Evolutionary conservation across 2,113 vertebrate genomes (phyloP).

Genomic region (Ctenomys sociabilis): DNA sequence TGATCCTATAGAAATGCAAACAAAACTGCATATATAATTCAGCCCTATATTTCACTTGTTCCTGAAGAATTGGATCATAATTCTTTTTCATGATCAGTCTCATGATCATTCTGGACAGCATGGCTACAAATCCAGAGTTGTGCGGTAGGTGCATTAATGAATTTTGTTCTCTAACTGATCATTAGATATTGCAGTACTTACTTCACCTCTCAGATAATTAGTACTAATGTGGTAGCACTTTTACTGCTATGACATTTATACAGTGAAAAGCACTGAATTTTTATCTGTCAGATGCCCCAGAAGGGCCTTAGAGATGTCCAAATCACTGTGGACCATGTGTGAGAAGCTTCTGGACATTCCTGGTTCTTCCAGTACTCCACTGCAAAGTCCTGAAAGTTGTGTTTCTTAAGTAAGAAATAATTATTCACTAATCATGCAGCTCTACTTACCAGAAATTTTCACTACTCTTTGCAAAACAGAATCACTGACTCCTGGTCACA

Average conservation of each 20-base stretch:
- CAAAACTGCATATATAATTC: neutral
- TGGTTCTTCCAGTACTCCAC: neutral
- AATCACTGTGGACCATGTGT: neutral
- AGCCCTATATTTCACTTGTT: neutral
- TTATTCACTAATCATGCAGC: neutral
- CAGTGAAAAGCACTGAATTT: neutral
- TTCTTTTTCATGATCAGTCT: neutral
- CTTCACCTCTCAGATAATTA: neutral
- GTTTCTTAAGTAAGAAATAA: neutral
- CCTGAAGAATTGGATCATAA: neutral
- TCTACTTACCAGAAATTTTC: neutral
- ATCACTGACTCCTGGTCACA: neutral
- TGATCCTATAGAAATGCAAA: neutral
- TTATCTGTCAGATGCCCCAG: neutral
- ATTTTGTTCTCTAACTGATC: neutral
- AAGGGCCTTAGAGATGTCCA: neutral
- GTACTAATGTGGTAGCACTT: fast-evolving
- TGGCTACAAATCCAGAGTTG: neutral
- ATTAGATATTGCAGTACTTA: neutral
- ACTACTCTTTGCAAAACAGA: neutral
- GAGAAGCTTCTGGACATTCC: neutral
- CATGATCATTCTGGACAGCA: neutral
- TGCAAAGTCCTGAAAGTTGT: neutral
- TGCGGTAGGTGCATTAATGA: too few species aligned
- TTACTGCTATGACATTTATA: neutral